A percentile compares a stretch with the other conserved stretches of the same genome.
Evolutionary conservation across 2,888 invertebrate species (phyloP).

Genomic region (Punctoribates punctum): DNA sequence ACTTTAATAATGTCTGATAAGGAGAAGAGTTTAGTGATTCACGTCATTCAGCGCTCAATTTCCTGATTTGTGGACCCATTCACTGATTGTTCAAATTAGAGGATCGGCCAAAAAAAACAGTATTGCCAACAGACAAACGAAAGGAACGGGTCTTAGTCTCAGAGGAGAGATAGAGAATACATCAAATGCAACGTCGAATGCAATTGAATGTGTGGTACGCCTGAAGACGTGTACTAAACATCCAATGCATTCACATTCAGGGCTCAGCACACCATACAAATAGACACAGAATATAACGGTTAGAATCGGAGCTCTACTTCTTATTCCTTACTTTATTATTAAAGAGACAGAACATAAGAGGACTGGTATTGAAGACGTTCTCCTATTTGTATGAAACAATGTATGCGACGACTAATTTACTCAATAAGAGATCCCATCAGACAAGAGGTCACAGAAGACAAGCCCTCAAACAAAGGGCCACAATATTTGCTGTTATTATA

Average conservation of each 20-base stretch:
- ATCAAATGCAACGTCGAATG: constrained; percentile 8
- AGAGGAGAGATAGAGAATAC: constrained; percentile 29
- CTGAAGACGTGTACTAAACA: constrained; percentile 24
- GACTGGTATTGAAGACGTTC: not conserved
- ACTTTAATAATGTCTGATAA: not conserved
- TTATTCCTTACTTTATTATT: not conserved
- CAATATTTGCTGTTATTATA: constrained; percentile 5
- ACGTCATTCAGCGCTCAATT: constrained; percentile 14
- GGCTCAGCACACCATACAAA: no score
- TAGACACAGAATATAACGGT: no score
- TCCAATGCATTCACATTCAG: not conserved
- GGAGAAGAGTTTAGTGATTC: constrained; percentile 3
- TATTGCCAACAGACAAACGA: not conserved
- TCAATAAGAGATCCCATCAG: not conserved
- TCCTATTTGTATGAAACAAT: not conserved
- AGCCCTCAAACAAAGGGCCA: not conserved
- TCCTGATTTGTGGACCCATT: constrained; percentile 33
- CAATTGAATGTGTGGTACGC: constrained; percentile 27
- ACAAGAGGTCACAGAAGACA: not conserved
- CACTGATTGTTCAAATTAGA: constrained; percentile 29
- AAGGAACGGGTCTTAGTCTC: not conserved
- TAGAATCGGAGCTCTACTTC: not conserved
- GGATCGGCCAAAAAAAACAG: not conserved
- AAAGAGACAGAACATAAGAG: not conserved
- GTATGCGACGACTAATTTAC: constrained; percentile 5